Evolutionary conservation across 2,888 invertebrate genomes (phyloP).

Genomic region (Caradrina clavipalpis): DNA sequence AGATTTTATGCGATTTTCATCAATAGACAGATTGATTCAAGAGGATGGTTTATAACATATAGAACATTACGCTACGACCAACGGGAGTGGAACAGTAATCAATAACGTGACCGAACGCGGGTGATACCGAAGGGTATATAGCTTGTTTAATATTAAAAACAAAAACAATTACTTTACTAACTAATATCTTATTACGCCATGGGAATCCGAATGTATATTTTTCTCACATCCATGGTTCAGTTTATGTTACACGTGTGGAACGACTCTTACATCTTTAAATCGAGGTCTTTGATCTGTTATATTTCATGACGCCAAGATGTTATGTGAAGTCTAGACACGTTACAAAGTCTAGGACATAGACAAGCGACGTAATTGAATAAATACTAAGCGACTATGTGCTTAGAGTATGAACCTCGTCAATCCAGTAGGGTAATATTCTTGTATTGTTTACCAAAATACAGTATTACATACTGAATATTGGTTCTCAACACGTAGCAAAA

Average conservation of each 20-base stretch:
- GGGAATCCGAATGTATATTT: background rate
- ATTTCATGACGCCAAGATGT: conserved; percentile 44
- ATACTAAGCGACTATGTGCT: conserved; percentile 38
- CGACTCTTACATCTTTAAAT: conserved; percentile 26
- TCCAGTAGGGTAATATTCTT: conserved; percentile 7
- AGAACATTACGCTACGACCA: no score
- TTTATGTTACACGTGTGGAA: conserved; percentile 25
- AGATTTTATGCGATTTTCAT: no score
- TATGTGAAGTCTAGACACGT: conserved; percentile 52
- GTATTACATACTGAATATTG: background rate
- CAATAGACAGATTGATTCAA: no score
- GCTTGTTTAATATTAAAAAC: no score
- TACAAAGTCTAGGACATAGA: conserved; percentile 54
- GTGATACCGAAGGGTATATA: no score
- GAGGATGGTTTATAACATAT: no score
- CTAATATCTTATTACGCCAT: background rate
- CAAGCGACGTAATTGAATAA: conserved; percentile 47
- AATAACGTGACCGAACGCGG: no score
- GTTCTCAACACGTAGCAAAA: background rate
- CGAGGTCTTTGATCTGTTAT: conserved; percentile 51
- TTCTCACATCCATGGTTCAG: background rate
- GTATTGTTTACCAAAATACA: conserved; percentile 3
- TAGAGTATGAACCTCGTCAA: conserved; percentile 27
- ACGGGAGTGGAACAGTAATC: no score
- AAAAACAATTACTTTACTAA: no score